Evolutionary conservation across 2,888 invertebrate species (phyloP).

Genomic region (Prenolepis imparis): DNA sequence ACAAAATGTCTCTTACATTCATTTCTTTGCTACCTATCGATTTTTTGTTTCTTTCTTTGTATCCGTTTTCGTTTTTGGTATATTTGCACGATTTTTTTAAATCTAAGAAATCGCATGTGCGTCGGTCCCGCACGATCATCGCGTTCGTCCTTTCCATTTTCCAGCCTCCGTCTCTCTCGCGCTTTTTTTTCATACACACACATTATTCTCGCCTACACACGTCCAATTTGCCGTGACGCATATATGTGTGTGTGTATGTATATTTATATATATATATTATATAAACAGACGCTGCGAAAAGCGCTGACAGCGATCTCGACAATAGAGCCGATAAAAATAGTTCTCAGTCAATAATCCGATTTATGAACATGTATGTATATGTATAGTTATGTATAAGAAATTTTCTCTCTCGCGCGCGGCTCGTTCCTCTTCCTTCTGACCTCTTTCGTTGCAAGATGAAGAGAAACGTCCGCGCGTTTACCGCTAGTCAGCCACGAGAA

Average conservation of each 20-base stretch:
- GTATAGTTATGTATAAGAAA: conserved; percentile 53
- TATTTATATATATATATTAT: conserved; percentile 47
- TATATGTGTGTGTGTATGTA: conserved; percentile 62
- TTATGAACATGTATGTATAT: conserved; percentile 56
- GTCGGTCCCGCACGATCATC: conserved; percentile 44
- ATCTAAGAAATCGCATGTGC: conserved; percentile 57
- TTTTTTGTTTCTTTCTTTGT: conserved; percentile 64
- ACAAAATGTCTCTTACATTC: conserved; percentile 79
- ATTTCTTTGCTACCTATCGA: conserved; percentile 59
- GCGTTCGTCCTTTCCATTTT: conserved; percentile 50
- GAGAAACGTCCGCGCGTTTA: not conserved
- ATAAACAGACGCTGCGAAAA: conserved; percentile 60
- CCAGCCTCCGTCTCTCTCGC: conserved; percentile 46
- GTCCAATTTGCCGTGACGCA: conserved; percentile 61
- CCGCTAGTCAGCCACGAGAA: conserved; percentile 25
- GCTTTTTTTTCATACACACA: conserved; percentile 38
- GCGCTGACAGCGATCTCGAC: conserved; percentile 71
- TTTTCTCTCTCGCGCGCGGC: conserved; percentile 15
- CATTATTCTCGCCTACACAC: conserved; percentile 59
- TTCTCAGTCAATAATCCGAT: conserved; percentile 76
- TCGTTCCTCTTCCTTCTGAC: conserved; percentile 9
- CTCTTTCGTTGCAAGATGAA: conserved; percentile 36
- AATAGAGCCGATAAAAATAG: conserved; percentile 78
- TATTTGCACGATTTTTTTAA: conserved; percentile 67
- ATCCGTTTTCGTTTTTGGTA: conserved; percentile 71